Evolutionary conservation across 2,797 vertebrate species (phyloP).

Genomic region (Bradypus variegatus): DNA sequence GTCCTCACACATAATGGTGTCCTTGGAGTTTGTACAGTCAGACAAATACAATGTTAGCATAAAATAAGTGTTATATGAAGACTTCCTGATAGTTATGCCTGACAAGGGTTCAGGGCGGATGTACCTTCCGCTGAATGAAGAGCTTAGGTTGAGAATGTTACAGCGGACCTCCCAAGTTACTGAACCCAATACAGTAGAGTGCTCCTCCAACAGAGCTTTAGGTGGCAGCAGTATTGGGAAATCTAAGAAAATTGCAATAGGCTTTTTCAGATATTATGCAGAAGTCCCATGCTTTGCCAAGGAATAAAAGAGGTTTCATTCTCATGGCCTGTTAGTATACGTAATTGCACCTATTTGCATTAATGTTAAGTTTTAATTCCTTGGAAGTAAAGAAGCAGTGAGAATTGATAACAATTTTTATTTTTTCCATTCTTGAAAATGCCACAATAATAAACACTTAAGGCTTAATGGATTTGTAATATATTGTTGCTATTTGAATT

Average conservation of each 20-base stretch:
- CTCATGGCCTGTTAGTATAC: neutral
- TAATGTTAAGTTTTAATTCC: conserved; percentile 36
- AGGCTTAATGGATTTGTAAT: conserved; percentile 14
- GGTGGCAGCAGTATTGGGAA: neutral
- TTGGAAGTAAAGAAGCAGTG: conserved; percentile 9
- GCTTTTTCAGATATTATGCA: neutral
- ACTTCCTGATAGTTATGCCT: neutral
- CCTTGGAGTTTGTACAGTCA: conserved; percentile 26
- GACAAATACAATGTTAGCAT: conserved; percentile 25
- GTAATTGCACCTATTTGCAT: neutral
- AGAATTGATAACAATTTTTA: neutral
- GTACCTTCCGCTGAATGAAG: neutral
- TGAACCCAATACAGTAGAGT: neutral
- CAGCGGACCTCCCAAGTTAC: neutral
- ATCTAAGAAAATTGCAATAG: conserved; percentile 22
- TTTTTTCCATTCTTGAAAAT: conserved; percentile 33
- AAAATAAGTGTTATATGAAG: conserved; percentile 27
- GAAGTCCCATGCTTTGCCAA: conserved; percentile 19
- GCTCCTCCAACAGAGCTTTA: neutral
- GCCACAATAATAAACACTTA: neutral
- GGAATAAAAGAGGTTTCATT: conserved; percentile 20
- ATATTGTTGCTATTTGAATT: conserved; percentile 13
- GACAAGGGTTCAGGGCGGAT: neutral
- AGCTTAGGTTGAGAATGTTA: neutral
- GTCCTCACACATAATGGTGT: conserved; percentile 17